These are phyloP conservation scores for Ecdyonurus torrentis DNA, from an alignment of 2,888 invertebrate genomes.

Conservation along the genomic window DNA sequence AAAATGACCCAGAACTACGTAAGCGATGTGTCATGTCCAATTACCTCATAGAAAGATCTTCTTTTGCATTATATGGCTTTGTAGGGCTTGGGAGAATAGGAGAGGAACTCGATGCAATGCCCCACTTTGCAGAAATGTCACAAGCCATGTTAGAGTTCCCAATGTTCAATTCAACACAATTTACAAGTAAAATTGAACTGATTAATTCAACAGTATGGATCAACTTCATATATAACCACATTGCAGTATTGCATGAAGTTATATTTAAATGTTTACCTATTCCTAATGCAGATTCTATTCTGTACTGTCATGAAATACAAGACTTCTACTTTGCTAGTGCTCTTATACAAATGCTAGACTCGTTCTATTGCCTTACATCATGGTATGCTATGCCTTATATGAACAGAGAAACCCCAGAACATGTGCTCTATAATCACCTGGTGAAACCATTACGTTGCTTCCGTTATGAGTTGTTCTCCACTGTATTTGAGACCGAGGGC, in stretches of 20 bases:
- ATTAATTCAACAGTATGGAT: neutral
- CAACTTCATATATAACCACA: neutral
- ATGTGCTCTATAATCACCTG: neutral
- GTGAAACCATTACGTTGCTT: neutral
- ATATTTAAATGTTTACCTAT: neutral
- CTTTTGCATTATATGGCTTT: neutral
- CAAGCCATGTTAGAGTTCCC: neutral
- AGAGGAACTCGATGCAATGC: neutral
- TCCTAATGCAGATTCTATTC: neutral
- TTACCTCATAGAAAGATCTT: neutral
- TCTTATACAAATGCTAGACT: neutral
- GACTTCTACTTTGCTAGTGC: neutral
- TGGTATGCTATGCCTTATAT: neutral
- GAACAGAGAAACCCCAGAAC: neutral
- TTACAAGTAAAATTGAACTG: neutral
- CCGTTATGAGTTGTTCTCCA: neutral
- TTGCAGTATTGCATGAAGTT: neutral
- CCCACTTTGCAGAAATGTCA: neutral
- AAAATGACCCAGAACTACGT: neutral
- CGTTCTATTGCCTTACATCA: neutral
- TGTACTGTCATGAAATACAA: neutral
- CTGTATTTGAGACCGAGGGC: neutral
- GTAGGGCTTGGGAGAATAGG: neutral
- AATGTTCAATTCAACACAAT: neutral
- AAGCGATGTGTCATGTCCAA: neutral